These are phyloP conservation scores for Marisa cornuarietis DNA, from an alignment of 1,140 invertebrate genomes.

Conservation along the genomic window DNA sequence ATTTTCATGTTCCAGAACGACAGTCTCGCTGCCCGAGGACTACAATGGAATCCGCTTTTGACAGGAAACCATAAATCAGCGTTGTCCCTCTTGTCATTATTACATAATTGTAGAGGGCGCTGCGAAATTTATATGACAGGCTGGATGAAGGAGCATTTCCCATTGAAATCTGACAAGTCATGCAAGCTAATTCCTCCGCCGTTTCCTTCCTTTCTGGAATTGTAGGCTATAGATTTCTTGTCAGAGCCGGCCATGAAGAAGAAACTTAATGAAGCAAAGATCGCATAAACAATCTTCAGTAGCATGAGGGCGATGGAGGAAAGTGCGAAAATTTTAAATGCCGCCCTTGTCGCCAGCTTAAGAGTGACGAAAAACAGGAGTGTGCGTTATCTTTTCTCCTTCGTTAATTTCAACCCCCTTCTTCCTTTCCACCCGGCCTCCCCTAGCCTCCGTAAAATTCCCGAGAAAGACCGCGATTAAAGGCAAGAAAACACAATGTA, in stretches of 20 bases:
- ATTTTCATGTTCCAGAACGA: neutral
- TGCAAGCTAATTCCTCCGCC: slow-evolving; percentile 17
- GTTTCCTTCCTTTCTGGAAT: too few relatives aligned
- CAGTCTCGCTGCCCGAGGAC: neutral
- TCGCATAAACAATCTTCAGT: too few relatives aligned
- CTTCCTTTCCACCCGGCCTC: too few relatives aligned
- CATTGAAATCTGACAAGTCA: slow-evolving; percentile 23
- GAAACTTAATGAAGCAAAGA: slow-evolving; percentile 14
- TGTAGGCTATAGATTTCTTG: slow-evolving; percentile 17
- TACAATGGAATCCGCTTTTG: slow-evolving; percentile 12
- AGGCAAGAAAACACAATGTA: too few relatives aligned
- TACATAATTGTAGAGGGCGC: slow-evolving; percentile 21
- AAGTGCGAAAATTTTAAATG: too few relatives aligned
- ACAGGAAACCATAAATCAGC: slow-evolving; percentile 19
- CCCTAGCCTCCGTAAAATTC: too few relatives aligned
- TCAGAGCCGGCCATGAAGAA: neutral
- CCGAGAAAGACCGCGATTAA: too few relatives aligned
- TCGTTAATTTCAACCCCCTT: too few relatives aligned
- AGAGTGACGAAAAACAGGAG: too few relatives aligned
- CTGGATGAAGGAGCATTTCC: slow-evolving; percentile 20
- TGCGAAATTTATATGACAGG: slow-evolving; percentile 23
- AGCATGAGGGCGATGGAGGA: too few relatives aligned
- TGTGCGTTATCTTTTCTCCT: too few relatives aligned
- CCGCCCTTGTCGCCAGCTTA: too few relatives aligned
- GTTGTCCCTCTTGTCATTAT: slow-evolving; percentile 22